Conservation (phyloP, 2,113 vertebrate genomes). For the Dryoscopus gambensis region DNA sequence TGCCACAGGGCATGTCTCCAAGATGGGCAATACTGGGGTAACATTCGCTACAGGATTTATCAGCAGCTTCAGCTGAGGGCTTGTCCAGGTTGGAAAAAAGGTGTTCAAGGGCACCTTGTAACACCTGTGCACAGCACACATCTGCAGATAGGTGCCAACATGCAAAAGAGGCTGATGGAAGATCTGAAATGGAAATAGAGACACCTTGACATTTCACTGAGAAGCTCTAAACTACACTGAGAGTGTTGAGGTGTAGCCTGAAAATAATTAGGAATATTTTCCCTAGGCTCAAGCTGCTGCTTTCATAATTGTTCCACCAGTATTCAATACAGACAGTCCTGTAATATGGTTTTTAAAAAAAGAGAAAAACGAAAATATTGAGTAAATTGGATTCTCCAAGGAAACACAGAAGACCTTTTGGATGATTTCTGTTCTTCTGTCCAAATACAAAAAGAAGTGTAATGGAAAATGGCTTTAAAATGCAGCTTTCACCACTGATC, state of each 20-base stretch:
- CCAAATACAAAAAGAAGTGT: background rate
- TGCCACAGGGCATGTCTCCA: background rate
- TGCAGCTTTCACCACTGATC: background rate
- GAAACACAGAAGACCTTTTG: background rate
- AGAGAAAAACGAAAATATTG: background rate
- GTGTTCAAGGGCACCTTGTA: slow-evolving; percentile 22
- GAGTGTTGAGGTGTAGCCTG: background rate
- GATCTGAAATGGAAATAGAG: background rate
- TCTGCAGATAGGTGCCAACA: background rate
- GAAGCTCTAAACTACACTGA: background rate
- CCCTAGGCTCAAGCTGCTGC: background rate
- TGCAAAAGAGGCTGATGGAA: background rate
- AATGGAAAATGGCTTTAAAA: background rate
- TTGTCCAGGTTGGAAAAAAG: background rate
- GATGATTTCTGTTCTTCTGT: background rate
- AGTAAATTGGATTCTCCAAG: background rate
- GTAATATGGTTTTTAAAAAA: background rate
- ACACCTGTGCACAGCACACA: background rate
- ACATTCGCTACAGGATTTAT: background rate
- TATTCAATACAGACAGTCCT: background rate
- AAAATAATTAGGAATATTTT: background rate
- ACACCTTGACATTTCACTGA: background rate
- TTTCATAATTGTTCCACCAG: background rate
- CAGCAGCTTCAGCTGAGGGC: background rate
- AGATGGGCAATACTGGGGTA: background rate